These are phyloP conservation scores for Chionoecetes opilio DNA, from an alignment of 1,140 invertebrate species.

Conservation along the genomic window DNA sequence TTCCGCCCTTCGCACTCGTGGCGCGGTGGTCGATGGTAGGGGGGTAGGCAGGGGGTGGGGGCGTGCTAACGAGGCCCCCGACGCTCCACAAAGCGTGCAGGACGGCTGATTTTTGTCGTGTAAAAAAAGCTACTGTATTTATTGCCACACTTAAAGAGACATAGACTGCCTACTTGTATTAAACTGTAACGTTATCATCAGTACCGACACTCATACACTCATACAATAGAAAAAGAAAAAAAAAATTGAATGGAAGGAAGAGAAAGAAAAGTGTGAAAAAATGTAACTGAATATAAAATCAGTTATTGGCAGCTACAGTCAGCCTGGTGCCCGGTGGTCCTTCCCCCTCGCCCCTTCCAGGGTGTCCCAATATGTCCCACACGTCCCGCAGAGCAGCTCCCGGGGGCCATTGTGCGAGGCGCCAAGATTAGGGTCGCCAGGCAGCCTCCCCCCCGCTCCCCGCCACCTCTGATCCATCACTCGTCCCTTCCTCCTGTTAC, in stretches of 20 bases:
- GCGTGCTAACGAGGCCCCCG: not conserved
- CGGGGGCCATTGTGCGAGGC: slow-evolving; percentile 45
- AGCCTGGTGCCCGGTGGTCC: not conserved
- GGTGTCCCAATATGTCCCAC: slow-evolving; percentile 34
- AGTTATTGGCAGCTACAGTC: not conserved
- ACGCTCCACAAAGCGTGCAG: not conserved
- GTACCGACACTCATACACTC: not conserved
- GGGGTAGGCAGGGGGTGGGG: not conserved
- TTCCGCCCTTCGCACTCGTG: not conserved
- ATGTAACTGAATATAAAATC: not conserved
- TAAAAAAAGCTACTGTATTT: not conserved
- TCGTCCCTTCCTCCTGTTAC: not conserved
- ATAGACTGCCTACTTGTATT: no score
- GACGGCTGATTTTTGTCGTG: not conserved
- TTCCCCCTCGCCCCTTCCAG: not conserved
- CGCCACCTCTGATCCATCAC: slow-evolving; percentile 24
- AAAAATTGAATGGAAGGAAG: no score
- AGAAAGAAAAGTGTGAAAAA: not conserved
- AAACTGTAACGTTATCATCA: no score
- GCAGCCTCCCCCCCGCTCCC: not conserved
- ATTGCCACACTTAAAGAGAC: no score
- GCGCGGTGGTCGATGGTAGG: not conserved
- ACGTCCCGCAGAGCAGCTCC: slow-evolving; percentile 41
- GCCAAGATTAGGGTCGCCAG: slow-evolving; percentile 32
- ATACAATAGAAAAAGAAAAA: not conserved